Conservation (phyloP, 2,888 invertebrate species). For the Brenthis daphne region DNA sequence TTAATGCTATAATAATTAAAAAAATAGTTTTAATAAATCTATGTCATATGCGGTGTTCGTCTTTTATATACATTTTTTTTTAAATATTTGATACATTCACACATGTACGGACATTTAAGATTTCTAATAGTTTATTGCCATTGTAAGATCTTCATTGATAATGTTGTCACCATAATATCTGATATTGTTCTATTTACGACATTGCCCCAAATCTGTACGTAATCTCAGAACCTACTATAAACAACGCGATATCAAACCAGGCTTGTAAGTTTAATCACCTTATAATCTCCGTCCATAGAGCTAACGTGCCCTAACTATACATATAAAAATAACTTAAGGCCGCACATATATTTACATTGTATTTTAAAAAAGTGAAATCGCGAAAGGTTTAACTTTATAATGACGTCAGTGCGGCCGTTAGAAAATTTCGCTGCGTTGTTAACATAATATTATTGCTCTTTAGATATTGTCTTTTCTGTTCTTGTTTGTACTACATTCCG, state of each 20-base stretch:
- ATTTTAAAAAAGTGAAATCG: slow-evolving; percentile 44
- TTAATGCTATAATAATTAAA: no score
- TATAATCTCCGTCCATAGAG: background rate
- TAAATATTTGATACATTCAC: background rate
- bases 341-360: slow-evolving; percentile 24
- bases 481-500: slow-evolving; percentile 28
- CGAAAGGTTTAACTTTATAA: slow-evolving; percentile 25
- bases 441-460: slow-evolving; percentile 28
- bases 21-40: no score
- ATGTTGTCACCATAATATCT: slow-evolving; percentile 45
- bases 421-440: slow-evolving; percentile 36
- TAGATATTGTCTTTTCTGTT: slow-evolving; percentile 37
- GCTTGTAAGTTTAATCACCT: slow-evolving; percentile 60
- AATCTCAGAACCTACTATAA: slow-evolving; percentile 47
- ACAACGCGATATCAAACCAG: slow-evolving; percentile 58
- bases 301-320: slow-evolving; percentile 9
- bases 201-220: slow-evolving; percentile 66
- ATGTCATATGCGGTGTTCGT: no score
- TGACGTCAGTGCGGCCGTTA: slow-evolving; percentile 42
- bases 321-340: slow-evolving; percentile 1
- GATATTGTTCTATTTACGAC: slow-evolving; percentile 63
- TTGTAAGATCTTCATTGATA: slow-evolving; percentile 40
- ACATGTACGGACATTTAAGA: slow-evolving; percentile 2
- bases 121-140: slow-evolving; percentile 29
- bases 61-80: no score